Conservation (phyloP, 2,797 vertebrate species). For the Sebastolobus altivelis region DNA sequence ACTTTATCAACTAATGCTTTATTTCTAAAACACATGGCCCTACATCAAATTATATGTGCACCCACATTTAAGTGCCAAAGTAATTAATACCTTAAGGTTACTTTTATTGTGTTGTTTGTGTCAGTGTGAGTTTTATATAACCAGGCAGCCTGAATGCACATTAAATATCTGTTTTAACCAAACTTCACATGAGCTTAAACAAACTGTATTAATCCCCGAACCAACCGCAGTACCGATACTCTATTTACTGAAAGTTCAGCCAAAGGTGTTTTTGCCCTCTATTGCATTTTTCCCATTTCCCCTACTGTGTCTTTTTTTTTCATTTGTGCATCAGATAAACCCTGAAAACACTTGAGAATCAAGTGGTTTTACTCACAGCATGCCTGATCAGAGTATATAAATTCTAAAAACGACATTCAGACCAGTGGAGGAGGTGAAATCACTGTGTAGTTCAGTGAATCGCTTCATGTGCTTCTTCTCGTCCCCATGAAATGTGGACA, state of each 20-base stretch:
- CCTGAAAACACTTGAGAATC: constrained; percentile 52
- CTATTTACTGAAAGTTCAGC: neutral
- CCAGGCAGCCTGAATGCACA: neutral
- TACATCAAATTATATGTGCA: neutral
- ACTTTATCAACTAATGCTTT: neutral
- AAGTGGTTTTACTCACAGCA: constrained; percentile 40
- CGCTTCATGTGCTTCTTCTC: neutral
- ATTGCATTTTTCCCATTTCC: neutral
- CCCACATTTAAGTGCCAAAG: neutral
- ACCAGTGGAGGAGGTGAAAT: constrained; percentile 14
- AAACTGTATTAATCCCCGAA: neutral
- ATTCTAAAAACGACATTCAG: constrained; percentile 10
- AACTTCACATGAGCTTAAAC: neutral
- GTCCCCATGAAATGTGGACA: constrained; percentile 4
- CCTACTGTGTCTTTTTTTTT: neutral
- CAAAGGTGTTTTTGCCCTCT: constrained; percentile 3
- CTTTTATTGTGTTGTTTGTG: neutral
- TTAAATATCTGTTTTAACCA: neutral
- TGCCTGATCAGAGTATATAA: constrained; percentile 30
- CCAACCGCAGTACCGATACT: neutral
- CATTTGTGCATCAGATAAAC: constrained; percentile 34
- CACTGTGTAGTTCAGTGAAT: constrained; percentile 18
- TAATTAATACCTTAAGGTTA: neutral
- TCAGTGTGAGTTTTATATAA: constrained; percentile 11
- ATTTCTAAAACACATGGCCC: neutral